These are phyloP conservation scores for Pangasius sanitwongsei DNA, from an alignment of 2,797 vertebrate genomes.

Conservation along the genomic window DNA sequence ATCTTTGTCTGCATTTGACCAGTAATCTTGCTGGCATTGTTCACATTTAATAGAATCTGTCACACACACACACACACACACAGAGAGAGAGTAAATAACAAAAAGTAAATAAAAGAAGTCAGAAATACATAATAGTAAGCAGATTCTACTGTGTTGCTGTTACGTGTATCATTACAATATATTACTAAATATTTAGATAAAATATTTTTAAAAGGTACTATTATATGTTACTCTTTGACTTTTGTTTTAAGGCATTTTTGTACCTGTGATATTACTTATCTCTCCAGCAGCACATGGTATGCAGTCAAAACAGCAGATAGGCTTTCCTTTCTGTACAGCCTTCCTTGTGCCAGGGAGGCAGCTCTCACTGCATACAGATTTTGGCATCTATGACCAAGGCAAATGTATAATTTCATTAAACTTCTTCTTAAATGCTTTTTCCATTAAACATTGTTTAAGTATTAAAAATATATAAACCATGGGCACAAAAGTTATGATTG, in stretches of 20 bases:
- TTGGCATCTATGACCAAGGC: constrained; percentile 53
- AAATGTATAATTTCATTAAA: background rate
- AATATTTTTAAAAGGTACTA: background rate
- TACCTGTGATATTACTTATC: constrained; percentile 71
- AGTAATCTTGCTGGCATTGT: constrained; percentile 72
- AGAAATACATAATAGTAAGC: background rate
- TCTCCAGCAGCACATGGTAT: constrained; percentile 70
- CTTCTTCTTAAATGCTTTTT: constrained; percentile 48
- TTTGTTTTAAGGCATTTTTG: background rate
- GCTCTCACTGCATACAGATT: constrained; percentile 69
- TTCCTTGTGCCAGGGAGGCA: constrained; percentile 69
- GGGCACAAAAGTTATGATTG: background rate
- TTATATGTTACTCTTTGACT: background rate
- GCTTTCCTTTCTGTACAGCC: constrained; percentile 69
- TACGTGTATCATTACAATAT: background rate
- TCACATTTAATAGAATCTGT: constrained; percentile 74
- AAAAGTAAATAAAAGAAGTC: background rate
- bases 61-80: constrained; percentile 17
- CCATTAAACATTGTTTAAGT: background rate
- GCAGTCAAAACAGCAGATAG: constrained; percentile 65
- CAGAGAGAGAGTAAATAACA: background rate
- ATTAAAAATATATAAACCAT: background rate
- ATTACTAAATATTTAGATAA: background rate
- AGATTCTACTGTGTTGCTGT: background rate
- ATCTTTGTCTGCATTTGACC: constrained; percentile 72